Evolutionary conservation across 2,113 vertebrate genomes (phyloP), one percentile per base, ranked within the genome.

Genomic region (Azemiops feae): DNA sequence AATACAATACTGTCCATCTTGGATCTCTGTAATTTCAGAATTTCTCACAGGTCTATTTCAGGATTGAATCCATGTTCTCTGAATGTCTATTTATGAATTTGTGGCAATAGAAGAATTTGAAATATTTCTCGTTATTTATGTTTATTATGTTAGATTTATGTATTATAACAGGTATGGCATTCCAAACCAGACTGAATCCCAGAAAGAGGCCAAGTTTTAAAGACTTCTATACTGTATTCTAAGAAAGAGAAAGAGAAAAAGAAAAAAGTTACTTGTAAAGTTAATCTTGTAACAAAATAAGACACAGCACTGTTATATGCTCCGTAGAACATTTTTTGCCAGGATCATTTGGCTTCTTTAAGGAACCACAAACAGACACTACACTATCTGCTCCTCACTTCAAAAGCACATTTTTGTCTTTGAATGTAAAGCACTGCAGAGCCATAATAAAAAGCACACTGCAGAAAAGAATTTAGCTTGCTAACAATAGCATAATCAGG

Each of bases 391-490:
- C 18, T 39, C 5, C 34, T 18, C 34, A 39, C 69, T 39, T 81
- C 34, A 81, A 81, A 81, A 81, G 69, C 18, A 39, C 34, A 81
- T 81, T 81, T 81, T 81, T 81, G 16, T 39, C 34, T 81, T 39
- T 39, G 34, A 81, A 81, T 39, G 0, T 39, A 22, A 81, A 81
- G 34, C 3, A 43, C 18, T 43, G 34, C 74, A 81, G 7, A 43
- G 18, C 16, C 3, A 22, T 81, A 43, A 81, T 39, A 43, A 81
- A 43, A 43, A 81, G 20, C 7, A 88, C 39, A 92, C 60, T 69
- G 45, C 43, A 52, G 22, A 69, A 95, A 27, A 53, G 89, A 27
- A 43, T 27, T 91, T 92, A 85, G 25, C 92, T 91, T 94, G 54
- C 52, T 45, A 89, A 89, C 87, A 74, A 90, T 27, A 54, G 94